Evolutionary conservation across 2,888 invertebrate genomes (phyloP).

Genomic region (Caenorhabditis sp.): DNA sequence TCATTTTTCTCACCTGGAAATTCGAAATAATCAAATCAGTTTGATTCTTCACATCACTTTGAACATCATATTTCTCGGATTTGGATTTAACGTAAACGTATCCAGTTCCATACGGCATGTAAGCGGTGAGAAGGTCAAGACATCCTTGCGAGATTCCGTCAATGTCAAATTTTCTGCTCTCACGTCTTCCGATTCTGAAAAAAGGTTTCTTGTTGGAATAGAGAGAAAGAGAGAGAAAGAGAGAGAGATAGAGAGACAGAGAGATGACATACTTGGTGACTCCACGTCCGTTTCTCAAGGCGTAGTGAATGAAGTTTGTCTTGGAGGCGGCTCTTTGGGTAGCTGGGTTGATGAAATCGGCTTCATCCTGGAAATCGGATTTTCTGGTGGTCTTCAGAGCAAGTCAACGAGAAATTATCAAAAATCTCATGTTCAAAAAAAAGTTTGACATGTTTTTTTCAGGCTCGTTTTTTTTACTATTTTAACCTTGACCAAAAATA

Average conservation of each 20-base stretch:
- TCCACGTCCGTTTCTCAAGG: slow-evolving; percentile 37
- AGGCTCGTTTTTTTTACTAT: too few relatives aligned
- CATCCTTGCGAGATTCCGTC: slow-evolving; percentile 40
- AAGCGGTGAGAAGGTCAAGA: slow-evolving; percentile 50
- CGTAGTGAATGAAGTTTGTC: slow-evolving; percentile 47
- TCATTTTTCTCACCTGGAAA: slow-evolving; percentile 47
- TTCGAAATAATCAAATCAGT: slow-evolving; percentile 53
- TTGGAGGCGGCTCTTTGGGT: slow-evolving; percentile 13
- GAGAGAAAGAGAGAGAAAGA: too few relatives aligned
- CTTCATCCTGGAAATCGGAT: slow-evolving; percentile 25
- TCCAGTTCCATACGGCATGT: slow-evolving; percentile 64
- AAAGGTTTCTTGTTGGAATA: neutral
- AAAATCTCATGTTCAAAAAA: too few relatives aligned
- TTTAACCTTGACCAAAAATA: too few relatives aligned
- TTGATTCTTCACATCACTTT: slow-evolving; percentile 54
- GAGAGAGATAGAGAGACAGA: too few relatives aligned
- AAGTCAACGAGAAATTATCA: neutral
- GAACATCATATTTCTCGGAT: slow-evolving; percentile 24
- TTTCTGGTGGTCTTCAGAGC: neutral
- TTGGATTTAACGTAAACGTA: slow-evolving; percentile 61
- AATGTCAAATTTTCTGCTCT: slow-evolving; percentile 30
- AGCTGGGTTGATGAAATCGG: slow-evolving; percentile 36
- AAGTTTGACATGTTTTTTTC: too few relatives aligned
- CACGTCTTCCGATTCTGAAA: slow-evolving; percentile 35
- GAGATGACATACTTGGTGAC: slow-evolving; percentile 20